Evolutionary conservation across 2,113 vertebrate genomes (phyloP), one percentile per base, ranked within the genome.

Genomic region (Camelus bactrianus): DNA sequence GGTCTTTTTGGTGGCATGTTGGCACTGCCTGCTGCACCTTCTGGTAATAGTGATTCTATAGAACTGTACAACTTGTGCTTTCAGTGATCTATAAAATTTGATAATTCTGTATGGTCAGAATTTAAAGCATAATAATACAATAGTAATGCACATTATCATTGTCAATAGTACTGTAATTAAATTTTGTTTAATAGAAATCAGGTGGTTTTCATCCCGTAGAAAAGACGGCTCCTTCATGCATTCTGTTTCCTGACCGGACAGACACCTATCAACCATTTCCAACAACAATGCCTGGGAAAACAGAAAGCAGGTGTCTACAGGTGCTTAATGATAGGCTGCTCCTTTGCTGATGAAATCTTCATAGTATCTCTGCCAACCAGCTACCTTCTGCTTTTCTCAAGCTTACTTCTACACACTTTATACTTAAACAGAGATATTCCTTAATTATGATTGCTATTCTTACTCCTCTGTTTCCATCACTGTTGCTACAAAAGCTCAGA

Each of bases 1-100:
- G 94, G 16, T 30, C 0, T 8, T 69, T 87, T 84, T 10, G 7
- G 1, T 65, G 7, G 6, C 9, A 2, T 72, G 1, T 6, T 94
- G 32, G 26, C 1, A 38, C 6, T n/a, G 26, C 10, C 0, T 32
- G 32, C 26, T 24, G 2, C 13, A 75, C 15, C 2, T 14, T 64
- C 19, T 20, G 1, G 38, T 35, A 11, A 46, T 46, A 70, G 2
- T 30, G 48, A 76, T 50, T 62, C 16, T 93, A 11, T 1, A 38
- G 22, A 10, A 2, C 26, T 88, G 6, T 87, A 12, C 11, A 24
- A 32, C 3, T 76, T 58, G 83, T 7, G 1, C 15, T 85, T 84
- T 75, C 58, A 62, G 2, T 81, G n/a, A 7, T 1, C 46, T 35
- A 30, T 16, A 52, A 7, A 42, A 72, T 26, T 91, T 79, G 64